A percentile compares a stretch with the other conserved stretches of the same genome.
Conservation (phyloP, 2,888 invertebrate genomes). For the Gasteruption jaculator region DNA sequence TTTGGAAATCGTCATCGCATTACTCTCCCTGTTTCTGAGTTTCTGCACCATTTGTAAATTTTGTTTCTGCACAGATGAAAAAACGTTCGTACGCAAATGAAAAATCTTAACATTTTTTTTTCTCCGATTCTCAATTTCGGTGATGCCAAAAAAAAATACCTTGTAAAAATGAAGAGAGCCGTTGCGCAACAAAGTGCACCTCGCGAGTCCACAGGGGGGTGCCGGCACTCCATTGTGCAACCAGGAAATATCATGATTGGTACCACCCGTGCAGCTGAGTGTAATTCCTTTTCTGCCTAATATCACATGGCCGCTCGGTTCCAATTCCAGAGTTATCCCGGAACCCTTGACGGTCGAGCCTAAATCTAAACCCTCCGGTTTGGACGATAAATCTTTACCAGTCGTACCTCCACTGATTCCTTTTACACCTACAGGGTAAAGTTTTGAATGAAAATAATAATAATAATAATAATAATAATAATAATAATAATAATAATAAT, state of each 20-base stretch:
- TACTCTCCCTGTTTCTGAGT: slow-evolving; percentile 32
- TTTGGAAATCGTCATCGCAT: slow-evolving; percentile 27
- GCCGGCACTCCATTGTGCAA: slow-evolving; percentile 39
- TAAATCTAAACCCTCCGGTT: slow-evolving; percentile 33
- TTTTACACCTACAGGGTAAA: slow-evolving; percentile 34
- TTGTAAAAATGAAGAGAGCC: slow-evolving; percentile 43
- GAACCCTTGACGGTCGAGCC: slow-evolving; percentile 30
- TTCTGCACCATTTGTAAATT: slow-evolving; percentile 36
- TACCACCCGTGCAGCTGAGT: slow-evolving; percentile 37
- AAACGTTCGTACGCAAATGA: neutral
- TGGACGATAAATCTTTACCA: slow-evolving; percentile 36
- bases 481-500: too few relatives aligned
- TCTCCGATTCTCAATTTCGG: too few relatives aligned
- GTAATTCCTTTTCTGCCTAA: slow-evolving; percentile 42
- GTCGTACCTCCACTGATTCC: slow-evolving; percentile 36
- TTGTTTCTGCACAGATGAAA: slow-evolving; percentile 31
- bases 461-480: too few relatives aligned
- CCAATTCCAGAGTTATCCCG: slow-evolving; percentile 34
- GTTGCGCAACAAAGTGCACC: slow-evolving; percentile 37
- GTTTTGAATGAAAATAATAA: too few relatives aligned
- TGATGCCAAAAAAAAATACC: too few relatives aligned
- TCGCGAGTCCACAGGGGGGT: slow-evolving; percentile 40
- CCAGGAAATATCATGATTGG: slow-evolving; percentile 41
- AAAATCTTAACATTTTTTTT: neutral
- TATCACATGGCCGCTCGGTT: slow-evolving; percentile 41